Evolutionary conservation across 1,140 invertebrate species (phyloP).

Genomic region (Drosophila mauritiana): DNA sequence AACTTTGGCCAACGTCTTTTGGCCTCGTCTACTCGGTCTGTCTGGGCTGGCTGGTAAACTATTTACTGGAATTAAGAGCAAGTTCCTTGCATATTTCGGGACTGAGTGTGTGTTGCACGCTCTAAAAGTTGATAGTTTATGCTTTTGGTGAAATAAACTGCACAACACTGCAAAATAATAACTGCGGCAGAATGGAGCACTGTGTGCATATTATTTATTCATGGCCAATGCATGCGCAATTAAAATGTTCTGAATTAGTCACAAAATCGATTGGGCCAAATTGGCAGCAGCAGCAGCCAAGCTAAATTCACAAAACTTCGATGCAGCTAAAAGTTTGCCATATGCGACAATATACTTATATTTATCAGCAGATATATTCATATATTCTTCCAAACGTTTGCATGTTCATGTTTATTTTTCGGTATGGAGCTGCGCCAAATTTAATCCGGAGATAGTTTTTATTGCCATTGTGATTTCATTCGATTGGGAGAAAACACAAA

Average conservation of each 20-base stretch:
- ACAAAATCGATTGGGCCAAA: slow-evolving; percentile 73
- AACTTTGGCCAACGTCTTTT: slow-evolving; percentile 56
- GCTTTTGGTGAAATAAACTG: slow-evolving; percentile 53
- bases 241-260: slow-evolving; percentile 78
- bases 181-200: slow-evolving; percentile 40
- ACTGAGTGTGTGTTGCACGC: slow-evolving; percentile 35
- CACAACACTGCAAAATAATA: slow-evolving; percentile 56
- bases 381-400: slow-evolving; percentile 5
- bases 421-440: slow-evolving; percentile 31
- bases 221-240: slow-evolving; percentile 74
- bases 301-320: slow-evolving; percentile 30
- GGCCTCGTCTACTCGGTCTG: slow-evolving; percentile 12
- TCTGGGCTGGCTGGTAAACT: slow-evolving; percentile 62
- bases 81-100: slow-evolving; percentile 64
- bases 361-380: slow-evolving; percentile 7
- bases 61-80: slow-evolving; percentile 68
- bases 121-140: slow-evolving; percentile 76
- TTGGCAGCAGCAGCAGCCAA: slow-evolving; percentile 55
- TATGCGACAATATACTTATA: slow-evolving; percentile 34
- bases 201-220: slow-evolving; percentile 71
- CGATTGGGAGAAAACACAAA: slow-evolving; percentile 17
- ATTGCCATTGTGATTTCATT: slow-evolving; percentile 28
- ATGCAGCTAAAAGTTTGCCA: slow-evolving; percentile 39
- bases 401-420: slow-evolving; percentile 30
- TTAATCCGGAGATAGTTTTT: slow-evolving; percentile 43